phyloP scores from a whole-genome alignment of 1,140 invertebrate genomes.

The Microvelia longipes region DNA sequence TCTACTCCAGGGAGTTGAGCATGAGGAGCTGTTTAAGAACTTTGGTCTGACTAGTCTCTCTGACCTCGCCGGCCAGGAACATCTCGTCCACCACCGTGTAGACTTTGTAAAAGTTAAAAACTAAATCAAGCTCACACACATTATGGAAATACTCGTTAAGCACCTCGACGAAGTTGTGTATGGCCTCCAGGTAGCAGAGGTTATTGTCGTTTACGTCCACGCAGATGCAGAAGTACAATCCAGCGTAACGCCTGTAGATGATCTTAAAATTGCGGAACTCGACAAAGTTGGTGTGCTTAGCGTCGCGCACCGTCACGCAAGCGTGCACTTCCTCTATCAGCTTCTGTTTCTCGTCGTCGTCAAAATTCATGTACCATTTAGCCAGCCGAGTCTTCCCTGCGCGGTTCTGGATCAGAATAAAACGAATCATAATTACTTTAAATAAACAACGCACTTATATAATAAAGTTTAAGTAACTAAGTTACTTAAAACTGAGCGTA shows the following conservation, averaged over 20 bases:
- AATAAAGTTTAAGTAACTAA: too few species aligned
- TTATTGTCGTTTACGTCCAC: constrained; percentile 99
- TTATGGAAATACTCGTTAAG: constrained; percentile 99
- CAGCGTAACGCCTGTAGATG: constrained; percentile 95
- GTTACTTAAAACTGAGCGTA: too few species aligned
- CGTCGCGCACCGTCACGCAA: constrained; percentile 96
- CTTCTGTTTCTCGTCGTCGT: constrained; percentile 99
- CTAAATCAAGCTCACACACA: constrained; percentile 97
- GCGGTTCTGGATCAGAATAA: constrained; percentile 98
- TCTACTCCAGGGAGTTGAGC: constrained; percentile 90
- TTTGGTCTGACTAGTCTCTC: constrained; percentile 99
- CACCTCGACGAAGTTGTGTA: constrained; percentile 99
- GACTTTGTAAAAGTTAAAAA: constrained; percentile 91
- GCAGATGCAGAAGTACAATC: constrained; percentile 99
- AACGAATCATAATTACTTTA: constrained; percentile 94
- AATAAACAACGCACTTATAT: too few species aligned
- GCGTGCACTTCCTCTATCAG: constrained; percentile 99
- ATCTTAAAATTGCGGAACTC: constrained; percentile 99
- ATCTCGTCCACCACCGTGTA: constrained; percentile 99
- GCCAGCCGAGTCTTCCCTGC: constrained; percentile 96
- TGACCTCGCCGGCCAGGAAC: constrained; percentile 98
- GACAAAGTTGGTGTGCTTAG: constrained; percentile 99
- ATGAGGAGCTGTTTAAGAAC: constrained; percentile 95
- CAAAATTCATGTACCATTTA: constrained; percentile 99
- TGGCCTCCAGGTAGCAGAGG: constrained; percentile 94